A percentile compares a stretch with the other conserved stretches of the same genome.
Conservation (phyloP, 2,113 vertebrate genomes). For the Myanophis thanlyinensis region DNA sequence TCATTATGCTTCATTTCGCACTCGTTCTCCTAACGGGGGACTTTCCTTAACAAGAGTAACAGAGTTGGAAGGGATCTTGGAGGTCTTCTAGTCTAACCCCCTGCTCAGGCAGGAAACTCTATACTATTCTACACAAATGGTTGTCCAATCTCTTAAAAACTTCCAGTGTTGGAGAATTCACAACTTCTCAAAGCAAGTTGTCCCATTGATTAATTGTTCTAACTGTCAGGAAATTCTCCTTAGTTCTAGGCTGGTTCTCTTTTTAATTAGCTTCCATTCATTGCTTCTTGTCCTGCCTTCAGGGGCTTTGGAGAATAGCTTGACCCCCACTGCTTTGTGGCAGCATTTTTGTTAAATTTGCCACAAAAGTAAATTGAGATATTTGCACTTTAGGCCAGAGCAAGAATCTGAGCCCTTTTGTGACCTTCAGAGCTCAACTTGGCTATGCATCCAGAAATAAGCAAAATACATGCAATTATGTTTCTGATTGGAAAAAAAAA, state of each 20-base stretch:
- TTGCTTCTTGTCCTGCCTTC: neutral
- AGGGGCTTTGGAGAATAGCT: neutral
- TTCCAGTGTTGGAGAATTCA: neutral
- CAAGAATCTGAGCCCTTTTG: neutral
- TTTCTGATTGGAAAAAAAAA: neutral
- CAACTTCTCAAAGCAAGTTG: no score
- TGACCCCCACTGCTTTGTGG: neutral
- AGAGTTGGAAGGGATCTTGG: neutral
- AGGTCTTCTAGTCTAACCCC: neutral
- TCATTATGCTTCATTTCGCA: no score
- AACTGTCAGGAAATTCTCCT: neutral
- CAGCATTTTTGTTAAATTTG: neutral
- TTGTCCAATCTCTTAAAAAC: neutral
- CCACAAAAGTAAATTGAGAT: neutral
- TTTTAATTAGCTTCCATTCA: neutral
- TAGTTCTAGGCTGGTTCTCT: neutral
- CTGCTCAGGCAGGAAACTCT: neutral
- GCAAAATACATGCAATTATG: neutral
- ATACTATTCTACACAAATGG: neutral
- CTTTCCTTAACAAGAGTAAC: no score
- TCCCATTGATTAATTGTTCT: no score
- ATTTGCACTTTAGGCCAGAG: neutral
- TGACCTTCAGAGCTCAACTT: neutral
- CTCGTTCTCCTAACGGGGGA: no score
- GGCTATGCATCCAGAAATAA: neutral